These are phyloP conservation scores for Epinephelus fuscoguttatus DNA, from an alignment of 2,113 vertebrate genomes.

Conservation along the genomic window DNA sequence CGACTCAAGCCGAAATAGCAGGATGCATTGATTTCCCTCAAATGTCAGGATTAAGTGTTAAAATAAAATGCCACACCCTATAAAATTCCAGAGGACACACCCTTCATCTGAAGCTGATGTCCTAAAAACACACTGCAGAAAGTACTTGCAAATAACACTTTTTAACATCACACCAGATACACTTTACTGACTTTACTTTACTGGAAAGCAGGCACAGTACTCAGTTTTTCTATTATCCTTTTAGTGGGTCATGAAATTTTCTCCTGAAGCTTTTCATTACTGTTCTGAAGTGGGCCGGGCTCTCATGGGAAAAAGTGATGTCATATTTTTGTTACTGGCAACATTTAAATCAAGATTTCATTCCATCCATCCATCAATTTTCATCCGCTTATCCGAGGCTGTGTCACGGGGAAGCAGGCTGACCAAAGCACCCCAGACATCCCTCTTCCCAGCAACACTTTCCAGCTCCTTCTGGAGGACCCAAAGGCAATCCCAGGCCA, in stretches of 20 bases:
- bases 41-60: constrained; percentile 69
- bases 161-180: background rate
- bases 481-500: too few relatives aligned
- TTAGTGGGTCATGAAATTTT: background rate
- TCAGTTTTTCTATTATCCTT: too few relatives aligned
- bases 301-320: background rate
- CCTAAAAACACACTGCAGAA: background rate
- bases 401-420: too few relatives aligned
- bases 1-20: constrained; percentile 26
- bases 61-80: constrained; percentile 39
- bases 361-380: too few relatives aligned
- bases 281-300: background rate
- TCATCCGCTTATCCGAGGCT: too few relatives aligned
- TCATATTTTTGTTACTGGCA: background rate
- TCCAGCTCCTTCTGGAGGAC: too few relatives aligned
- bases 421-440: too few relatives aligned
- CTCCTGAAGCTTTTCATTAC: background rate
- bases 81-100: constrained; percentile 37
- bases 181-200: background rate
- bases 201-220: background rate
- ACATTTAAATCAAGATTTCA: background rate
- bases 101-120: constrained; percentile 25
- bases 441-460: too few relatives aligned
- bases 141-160: background rate
- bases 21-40: constrained; percentile 66